These are phyloP conservation scores for Corapipo altera DNA, from an alignment of 2,113 vertebrate genomes.

Conservation along the genomic window DNA sequence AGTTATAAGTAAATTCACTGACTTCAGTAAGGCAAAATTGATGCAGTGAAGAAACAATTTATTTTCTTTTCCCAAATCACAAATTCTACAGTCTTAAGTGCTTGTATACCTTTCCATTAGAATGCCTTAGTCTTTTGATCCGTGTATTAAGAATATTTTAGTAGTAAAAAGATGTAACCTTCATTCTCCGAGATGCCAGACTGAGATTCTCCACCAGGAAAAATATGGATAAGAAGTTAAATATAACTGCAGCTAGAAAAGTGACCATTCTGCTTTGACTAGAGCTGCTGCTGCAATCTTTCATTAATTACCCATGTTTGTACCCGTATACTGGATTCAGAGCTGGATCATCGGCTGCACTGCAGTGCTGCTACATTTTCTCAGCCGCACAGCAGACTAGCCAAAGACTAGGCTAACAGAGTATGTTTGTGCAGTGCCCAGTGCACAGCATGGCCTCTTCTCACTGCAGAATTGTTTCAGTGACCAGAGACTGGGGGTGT, in stretches of 20 bases:
- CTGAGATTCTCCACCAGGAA: neutral
- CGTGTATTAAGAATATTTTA: neutral
- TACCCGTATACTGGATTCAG: neutral
- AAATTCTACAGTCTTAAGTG: neutral
- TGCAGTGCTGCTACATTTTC: neutral
- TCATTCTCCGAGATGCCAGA: neutral
- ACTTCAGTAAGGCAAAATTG: neutral
- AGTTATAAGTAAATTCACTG: neutral
- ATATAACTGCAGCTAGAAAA: neutral
- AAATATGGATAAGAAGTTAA: neutral
- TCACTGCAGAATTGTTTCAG: rapidly evolving
- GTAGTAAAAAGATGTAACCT: neutral
- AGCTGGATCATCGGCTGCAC: neutral
- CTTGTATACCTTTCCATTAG: neutral
- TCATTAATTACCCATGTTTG: neutral
- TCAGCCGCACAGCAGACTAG: neutral
- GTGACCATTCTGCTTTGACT: neutral
- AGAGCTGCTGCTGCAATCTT: neutral
- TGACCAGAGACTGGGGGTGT: neutral
- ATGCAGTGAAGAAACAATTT: neutral
- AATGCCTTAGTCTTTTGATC: neutral
- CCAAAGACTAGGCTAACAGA: too few relatives aligned
- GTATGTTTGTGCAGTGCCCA: neutral
- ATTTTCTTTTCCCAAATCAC: neutral
- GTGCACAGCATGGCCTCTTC: neutral